These are phyloP conservation scores for Muscicapa adusta DNA, from an alignment of 2,113 vertebrate species.

Conservation along the genomic window DNA sequence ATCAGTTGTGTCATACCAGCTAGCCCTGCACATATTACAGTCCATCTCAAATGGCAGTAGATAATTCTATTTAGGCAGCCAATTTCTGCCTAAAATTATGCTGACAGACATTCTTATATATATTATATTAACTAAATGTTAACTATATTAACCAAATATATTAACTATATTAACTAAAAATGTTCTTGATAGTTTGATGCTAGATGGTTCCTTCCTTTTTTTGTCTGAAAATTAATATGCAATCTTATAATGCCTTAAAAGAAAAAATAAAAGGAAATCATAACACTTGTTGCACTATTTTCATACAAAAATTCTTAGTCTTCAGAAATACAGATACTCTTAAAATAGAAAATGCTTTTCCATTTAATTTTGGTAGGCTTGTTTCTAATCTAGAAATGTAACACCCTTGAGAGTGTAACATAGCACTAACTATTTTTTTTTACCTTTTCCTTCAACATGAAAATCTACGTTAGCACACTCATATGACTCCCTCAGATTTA, in stretches of 20 bases:
- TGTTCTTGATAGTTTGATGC: background rate
- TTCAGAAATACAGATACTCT: background rate
- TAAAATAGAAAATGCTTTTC: background rate
- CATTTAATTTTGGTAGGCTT: background rate
- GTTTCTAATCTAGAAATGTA: background rate
- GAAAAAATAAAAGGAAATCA: background rate
- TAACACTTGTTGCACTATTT: background rate
- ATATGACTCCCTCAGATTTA: background rate
- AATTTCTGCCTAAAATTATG: background rate
- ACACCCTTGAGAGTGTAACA: background rate
- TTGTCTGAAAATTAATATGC: background rate
- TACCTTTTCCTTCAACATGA: background rate
- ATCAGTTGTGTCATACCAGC: background rate
- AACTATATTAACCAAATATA: background rate
- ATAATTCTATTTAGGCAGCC: background rate
- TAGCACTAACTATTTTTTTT: background rate
- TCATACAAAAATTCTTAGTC: background rate
- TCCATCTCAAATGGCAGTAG: background rate
- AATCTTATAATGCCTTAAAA: background rate
- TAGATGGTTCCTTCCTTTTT: background rate
- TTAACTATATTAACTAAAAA: background rate
- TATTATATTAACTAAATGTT: background rate
- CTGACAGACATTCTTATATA: background rate
- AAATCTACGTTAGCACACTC: background rate
- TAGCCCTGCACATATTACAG: background rate